Conservation (phyloP, 2,888 invertebrate genomes). For the Drosophila neoperkinsi region DNA sequence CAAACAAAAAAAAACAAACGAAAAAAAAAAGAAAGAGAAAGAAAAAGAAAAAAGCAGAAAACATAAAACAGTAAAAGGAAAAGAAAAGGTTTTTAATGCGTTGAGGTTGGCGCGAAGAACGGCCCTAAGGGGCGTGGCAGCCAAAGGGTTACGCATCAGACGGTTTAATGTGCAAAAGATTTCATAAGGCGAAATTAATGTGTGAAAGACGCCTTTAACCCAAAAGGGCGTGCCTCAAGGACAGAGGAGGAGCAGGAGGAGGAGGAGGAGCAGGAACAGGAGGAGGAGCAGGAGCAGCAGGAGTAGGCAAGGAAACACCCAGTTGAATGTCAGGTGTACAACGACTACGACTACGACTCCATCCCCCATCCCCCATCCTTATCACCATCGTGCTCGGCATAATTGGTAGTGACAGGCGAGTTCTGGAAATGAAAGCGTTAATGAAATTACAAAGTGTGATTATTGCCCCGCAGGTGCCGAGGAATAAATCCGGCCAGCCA, state of each 20-base stretch:
- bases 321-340: constrained; percentile 13
- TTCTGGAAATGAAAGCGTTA: constrained; percentile 49
- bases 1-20: background rate
- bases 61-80: constrained; percentile 9
- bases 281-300: constrained; percentile 5
- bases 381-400: constrained; percentile 8
- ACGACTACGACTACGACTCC: background rate
- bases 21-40: background rate
- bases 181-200: constrained; percentile 71
- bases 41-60: background rate
- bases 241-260: background rate
- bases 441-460: constrained; percentile 70
- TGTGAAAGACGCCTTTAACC: constrained; percentile 18
- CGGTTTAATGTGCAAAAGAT: constrained; percentile 68
- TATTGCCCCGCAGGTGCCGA: constrained; percentile 45
- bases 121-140: constrained; percentile 10
- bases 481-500: constrained; percentile 15
- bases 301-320: background rate
- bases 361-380: background rate
- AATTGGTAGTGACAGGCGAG: constrained; percentile 50
- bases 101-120: constrained; percentile 41
- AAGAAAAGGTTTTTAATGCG: constrained; percentile 59
- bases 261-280: background rate
- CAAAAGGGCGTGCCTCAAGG: constrained; percentile 26
- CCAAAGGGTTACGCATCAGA: constrained; percentile 49